A percentile compares a stretch with the other conserved stretches of the same genome.
Evolutionary conservation across 2,113 vertebrate species (phyloP).

Genomic region (Microcebus jonahi): DNA sequence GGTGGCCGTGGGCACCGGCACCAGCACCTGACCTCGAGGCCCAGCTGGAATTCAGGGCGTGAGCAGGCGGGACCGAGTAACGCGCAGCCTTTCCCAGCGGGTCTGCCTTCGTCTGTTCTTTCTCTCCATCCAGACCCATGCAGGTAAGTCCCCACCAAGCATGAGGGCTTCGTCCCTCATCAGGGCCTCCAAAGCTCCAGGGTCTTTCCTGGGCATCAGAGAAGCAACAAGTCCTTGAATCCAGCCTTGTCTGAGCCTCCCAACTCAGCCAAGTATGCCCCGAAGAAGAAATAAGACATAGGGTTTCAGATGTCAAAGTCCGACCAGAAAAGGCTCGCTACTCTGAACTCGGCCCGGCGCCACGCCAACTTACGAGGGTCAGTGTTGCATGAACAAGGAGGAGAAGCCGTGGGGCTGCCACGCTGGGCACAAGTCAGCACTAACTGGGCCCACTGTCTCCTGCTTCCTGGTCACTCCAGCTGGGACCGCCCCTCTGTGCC

Average conservation of each 20-base stretch:
- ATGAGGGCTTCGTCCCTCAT: neutral
- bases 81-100: neutral
- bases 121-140: neutral
- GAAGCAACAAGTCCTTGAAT: neutral
- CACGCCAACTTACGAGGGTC: accelerated
- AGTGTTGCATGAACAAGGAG: accelerated
- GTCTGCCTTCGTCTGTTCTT: neutral
- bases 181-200: neutral
- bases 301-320: too few relatives aligned
- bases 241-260: neutral
- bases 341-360: neutral
- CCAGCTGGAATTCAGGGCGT: neutral
- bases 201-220: neutral
- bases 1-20: accelerated
- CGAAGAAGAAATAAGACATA: neutral
- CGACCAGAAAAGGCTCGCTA: neutral
- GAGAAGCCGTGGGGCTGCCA: neutral
- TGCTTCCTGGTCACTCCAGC: neutral
- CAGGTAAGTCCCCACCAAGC: neutral
- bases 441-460: neutral
- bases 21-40: neutral
- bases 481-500: neutral
- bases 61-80: neutral
- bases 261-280: neutral
- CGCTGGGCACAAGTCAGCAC: neutral